Conservation (phyloP, 2,888 invertebrate genomes). For the Ophraella communa region DNA sequence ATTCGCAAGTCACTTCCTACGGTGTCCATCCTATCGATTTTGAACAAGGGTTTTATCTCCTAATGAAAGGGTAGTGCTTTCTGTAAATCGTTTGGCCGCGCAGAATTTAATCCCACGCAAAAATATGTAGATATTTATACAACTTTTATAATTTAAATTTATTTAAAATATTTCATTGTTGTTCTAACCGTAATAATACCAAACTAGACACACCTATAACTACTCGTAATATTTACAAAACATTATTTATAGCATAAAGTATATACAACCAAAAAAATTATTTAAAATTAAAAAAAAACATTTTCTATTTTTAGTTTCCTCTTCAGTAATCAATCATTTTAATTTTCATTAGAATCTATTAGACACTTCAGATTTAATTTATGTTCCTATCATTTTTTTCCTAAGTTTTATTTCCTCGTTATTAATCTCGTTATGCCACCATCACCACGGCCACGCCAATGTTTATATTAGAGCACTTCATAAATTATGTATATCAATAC, state of each 20-base stretch:
- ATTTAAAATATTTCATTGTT: too few relatives aligned
- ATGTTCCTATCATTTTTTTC: conserved; percentile 24
- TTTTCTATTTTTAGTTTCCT: conserved; percentile 4
- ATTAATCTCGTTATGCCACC: conserved; percentile 32
- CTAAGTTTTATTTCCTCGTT: conserved; percentile 28
- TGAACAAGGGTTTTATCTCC: conserved; percentile 29
- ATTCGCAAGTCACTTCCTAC: conserved; percentile 51
- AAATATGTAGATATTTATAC: too few relatives aligned
- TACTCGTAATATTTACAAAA: too few relatives aligned
- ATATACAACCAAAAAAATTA: neutral
- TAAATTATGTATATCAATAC: conserved; percentile 51
- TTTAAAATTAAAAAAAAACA: too few relatives aligned
- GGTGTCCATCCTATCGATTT: conserved; percentile 39
- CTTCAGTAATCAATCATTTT: conserved; percentile 18
- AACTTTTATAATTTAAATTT: too few relatives aligned
- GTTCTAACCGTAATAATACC: too few relatives aligned
- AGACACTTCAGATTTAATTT: conserved; percentile 19
- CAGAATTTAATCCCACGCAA: conserved; percentile 17
- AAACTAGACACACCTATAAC: too few relatives aligned
- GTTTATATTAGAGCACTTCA: conserved; percentile 45
- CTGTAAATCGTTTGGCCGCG: conserved; percentile 15
- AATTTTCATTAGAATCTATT: conserved; percentile 22
- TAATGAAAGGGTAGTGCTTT: conserved; percentile 28
- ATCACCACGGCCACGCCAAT: conserved; percentile 26
- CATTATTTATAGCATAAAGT: too few relatives aligned